These are phyloP conservation scores for Chrysocyon brachyurus DNA, from an alignment of 2,797 vertebrate species.

Conservation along the genomic window DNA sequence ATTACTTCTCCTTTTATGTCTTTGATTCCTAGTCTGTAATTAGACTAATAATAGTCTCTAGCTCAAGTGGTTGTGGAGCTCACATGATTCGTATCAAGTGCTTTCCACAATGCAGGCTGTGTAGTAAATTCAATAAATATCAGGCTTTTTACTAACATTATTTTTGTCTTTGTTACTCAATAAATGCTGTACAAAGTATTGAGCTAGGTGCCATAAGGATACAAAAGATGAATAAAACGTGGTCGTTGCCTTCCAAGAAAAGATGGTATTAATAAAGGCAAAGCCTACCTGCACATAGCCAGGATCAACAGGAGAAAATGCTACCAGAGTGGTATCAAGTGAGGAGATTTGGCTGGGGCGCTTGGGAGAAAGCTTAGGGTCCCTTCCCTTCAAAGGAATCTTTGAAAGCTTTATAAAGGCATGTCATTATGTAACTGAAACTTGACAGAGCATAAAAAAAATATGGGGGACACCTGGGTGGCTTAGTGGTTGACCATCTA, in stretches of 20 bases:
- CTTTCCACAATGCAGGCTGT: background rate
- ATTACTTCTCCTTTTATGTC: constrained; percentile 4
- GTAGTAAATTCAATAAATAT: background rate
- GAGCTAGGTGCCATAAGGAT: background rate
- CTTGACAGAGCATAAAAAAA: background rate
- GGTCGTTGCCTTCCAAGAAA: background rate
- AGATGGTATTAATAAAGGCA: background rate
- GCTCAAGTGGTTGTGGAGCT: constrained; percentile 1
- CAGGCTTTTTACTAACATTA: background rate
- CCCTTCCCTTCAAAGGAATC: background rate
- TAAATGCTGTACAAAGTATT: background rate
- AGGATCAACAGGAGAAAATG: background rate
- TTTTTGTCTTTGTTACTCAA: constrained; percentile 50
- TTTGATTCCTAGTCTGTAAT: constrained; percentile 44
- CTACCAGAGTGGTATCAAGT: background rate
- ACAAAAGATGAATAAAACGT: background rate
- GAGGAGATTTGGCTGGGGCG: background rate
- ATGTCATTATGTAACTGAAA: background rate
- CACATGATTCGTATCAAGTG: constrained; percentile 5
- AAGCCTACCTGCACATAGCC: background rate
- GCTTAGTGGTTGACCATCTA: too few species aligned
- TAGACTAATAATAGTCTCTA: constrained; percentile 57
- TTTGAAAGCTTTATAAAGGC: background rate
- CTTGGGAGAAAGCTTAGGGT: background rate
- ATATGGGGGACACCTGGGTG: background rate